phyloP scores from a whole-genome alignment of 1,140 invertebrate genomes.

The Maconellicoccus hirsutus region DNA sequence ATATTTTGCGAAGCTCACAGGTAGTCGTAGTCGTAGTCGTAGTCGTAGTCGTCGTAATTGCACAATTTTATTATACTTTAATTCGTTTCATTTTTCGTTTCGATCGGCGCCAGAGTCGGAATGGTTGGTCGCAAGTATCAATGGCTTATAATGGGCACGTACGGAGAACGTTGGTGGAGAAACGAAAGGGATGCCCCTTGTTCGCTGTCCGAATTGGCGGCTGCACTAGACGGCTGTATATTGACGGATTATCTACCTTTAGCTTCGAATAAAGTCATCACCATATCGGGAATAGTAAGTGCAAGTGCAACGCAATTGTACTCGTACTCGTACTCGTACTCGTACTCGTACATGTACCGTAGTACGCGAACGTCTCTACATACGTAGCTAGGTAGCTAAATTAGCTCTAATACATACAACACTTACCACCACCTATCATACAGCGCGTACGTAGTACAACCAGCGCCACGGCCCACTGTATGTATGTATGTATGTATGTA shows the following conservation, averaged over 20 bases:
- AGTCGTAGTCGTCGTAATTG: no score
- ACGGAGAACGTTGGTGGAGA: conserved; percentile 68
- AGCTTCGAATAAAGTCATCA: conserved; percentile 60
- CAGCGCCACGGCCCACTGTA: no score
- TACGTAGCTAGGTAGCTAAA: no score
- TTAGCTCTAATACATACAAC: no score
- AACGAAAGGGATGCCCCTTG: conserved; percentile 47
- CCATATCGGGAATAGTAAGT: conserved; percentile 82
- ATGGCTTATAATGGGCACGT: conserved; percentile 91
- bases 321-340: no score
- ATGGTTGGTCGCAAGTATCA: conserved; percentile 88
- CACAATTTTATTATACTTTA: no score
- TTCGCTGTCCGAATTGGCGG: conserved; percentile 56
- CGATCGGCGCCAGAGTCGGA: conserved; percentile 45
- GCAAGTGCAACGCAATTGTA: neutral
- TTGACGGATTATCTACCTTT: conserved; percentile 70
- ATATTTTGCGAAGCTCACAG: conserved; percentile 89
- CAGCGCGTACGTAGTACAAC: no score
- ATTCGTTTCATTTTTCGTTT: neutral
- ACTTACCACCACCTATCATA: no score
- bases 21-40: no score
- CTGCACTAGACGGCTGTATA: conserved; percentile 81
- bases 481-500: no score
- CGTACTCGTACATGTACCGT: no score
- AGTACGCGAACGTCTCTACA: no score